Conservation (phyloP, 1,140 invertebrate genomes). For the Acromyrmex echinatior region DNA sequence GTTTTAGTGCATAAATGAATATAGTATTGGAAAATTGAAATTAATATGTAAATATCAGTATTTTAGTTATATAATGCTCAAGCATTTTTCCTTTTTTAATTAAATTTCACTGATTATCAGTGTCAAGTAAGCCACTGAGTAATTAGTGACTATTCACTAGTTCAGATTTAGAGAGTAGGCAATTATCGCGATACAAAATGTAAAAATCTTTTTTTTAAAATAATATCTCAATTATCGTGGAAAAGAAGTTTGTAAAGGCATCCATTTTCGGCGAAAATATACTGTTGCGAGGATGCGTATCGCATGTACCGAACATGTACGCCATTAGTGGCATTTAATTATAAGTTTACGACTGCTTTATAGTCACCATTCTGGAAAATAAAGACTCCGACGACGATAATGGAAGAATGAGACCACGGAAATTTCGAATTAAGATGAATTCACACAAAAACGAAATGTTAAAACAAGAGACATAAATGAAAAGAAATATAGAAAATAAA, state of each 20-base stretch:
- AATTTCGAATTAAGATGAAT: conserved; percentile 33
- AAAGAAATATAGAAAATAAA: neutral
- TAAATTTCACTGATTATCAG: no score
- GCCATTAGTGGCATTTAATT: conserved; percentile 77
- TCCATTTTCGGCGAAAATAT: conserved; percentile 16
- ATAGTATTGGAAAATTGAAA: no score
- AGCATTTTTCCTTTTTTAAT: no score
- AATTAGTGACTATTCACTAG: no score
- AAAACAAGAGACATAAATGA: neutral
- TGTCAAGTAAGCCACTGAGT: no score
- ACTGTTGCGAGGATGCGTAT: conserved; percentile 21
- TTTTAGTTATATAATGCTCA: no score
- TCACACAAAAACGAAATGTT: neutral
- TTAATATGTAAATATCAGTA: no score
- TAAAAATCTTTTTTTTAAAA: neutral
- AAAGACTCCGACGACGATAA: conserved; percentile 33
- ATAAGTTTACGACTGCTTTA: conserved; percentile 77
- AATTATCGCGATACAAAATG: neutral
- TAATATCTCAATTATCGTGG: neutral
- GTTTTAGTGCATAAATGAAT: no score
- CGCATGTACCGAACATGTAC: conserved; percentile 56
- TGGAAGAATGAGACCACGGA: neutral
- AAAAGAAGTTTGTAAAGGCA: neutral
- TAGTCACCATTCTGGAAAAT: conserved; percentile 58
- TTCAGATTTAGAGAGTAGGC: no score